Base-by-base conservation (phyloP, 2,888 invertebrate species). In the Formica aserva region DNA sequence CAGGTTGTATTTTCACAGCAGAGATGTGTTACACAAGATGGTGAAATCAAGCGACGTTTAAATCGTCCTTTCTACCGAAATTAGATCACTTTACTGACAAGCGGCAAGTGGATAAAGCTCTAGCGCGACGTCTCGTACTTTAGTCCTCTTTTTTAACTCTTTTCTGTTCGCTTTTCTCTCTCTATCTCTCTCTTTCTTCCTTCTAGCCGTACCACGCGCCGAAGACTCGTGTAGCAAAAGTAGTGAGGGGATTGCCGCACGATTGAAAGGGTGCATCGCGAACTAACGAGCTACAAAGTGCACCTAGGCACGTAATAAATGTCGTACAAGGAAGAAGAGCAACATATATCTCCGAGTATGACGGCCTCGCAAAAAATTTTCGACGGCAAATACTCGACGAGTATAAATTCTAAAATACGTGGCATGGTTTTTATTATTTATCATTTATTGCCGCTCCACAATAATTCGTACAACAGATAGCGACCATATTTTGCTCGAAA, bases 281-380 rank as follows among this genome's bases (percentile, higher is more conserved):
- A 26, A 63, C 84, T 89, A 88, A 88, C 89, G 85, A 89, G 85
- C 76, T 78, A 77, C 85, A 88, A 88, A 88, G 89, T 88, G 85
- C 81, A 87, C 35, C 66, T 75, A 71, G 83, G 66, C 77, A 85
- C 67, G 87, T 85, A 85, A 84, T 89, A 87, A 89, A 88, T 77
- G 78, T 87, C 82, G 74, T n/a, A 18, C 41, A 35, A 74, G 80
- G 55, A 87, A 69, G 26, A 57, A 29, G 26, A 65, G 66, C 55
- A 48, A 69, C 62, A 9, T 38, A 13, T 38, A 13, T 69, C 22
- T 18, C 32, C 35, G 18, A 26, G 35, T 29, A 9, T 38, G 9
- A 1, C 26, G 18, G 8, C 9, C 32, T 75, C 32, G 52, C n/a
- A 45, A 60, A 71, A 80, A 71, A 48, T 26, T 32, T 9, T 35